Evolutionary conservation across 2,888 invertebrate species (phyloP), one percentile per base, ranked within the genome.

Genomic region (Acheta domesticus): DNA sequence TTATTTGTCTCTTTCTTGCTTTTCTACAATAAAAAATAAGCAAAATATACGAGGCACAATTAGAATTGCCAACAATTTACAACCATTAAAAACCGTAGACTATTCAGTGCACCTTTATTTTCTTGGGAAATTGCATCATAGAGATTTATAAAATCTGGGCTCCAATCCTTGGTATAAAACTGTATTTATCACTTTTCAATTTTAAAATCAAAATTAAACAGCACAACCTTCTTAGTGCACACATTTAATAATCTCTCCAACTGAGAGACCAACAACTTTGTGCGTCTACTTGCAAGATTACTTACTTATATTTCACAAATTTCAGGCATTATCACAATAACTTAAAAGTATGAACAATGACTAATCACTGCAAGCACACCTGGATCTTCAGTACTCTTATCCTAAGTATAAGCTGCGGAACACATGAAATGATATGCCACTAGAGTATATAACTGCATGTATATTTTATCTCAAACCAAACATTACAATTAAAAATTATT

Each of bases 21-120:
- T 62, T 36, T 62, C 76, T 49, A 77, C 75, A 21, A 62, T 77
- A 80, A 80, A 81, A 80, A 81, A 77, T 76, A 81, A 80, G 78
- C 76, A 79, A 73, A 79, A 75, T 79, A 62, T 80, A 73, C 77
- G 80, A 81, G 81, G 81, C 81, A 81, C 81, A 81, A 74, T 80
- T 75, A 81, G 75, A 81, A 77, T 80, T 79, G 76, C 76, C 79
- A 76, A 77, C 48, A 23, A 76, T 77, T 77, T 48, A 79, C 50
- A 62, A 77, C 77, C 62, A 79, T 77, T 79, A 79, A 62, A 77
- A 12, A 48, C 36, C 36, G 76, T 76, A 76, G 19, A 23, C 48
- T 62, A 62, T 19, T 62, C 62, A 62, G 62, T 62, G 62, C 62
- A 62, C 14, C n/a, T 62, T 62, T 14, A 62, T n/a, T n/a, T 62